These are phyloP conservation scores for Muraenolepis orangiensis DNA, from an alignment of 2,797 vertebrate genomes.

Conservation along the genomic window DNA sequence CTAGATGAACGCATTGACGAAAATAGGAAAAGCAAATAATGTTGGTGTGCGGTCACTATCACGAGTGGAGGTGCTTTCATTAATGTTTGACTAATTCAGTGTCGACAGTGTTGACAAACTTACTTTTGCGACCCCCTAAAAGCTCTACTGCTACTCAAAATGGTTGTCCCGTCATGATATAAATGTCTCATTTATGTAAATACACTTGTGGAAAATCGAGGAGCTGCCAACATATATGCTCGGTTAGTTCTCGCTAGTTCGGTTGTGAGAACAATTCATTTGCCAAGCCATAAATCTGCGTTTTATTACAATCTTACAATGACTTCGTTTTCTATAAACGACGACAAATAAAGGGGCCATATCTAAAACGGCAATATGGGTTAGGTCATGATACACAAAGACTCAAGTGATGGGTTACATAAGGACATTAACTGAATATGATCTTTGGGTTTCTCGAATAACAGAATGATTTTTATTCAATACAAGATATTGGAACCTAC, in stretches of 20 bases:
- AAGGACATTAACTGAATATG: background rate
- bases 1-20: background rate
- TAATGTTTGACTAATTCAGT: background rate
- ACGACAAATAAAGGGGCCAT: too few species aligned
- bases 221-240: background rate
- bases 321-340: too few species aligned
- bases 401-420: background rate
- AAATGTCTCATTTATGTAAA: background rate
- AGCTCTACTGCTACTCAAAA: background rate
- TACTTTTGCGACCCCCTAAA: background rate
- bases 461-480: background rate
- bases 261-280: background rate
- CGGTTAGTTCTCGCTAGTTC: background rate
- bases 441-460: background rate
- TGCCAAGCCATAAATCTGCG: too few species aligned
- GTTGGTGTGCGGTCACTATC: background rate
- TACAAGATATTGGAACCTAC: background rate
- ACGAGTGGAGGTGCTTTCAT: background rate
- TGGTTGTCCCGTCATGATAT: background rate
- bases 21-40: background rate
- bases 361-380: background rate
- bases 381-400: background rate
- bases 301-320: too few species aligned
- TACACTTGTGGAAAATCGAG: background rate
- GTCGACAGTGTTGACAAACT: background rate